Percentiles rank a stretch among this genome's conserved stretches.
Evolutionary conservation across 1,140 invertebrate species (phyloP).

Genomic region (Globodera ellingtonae): DNA sequence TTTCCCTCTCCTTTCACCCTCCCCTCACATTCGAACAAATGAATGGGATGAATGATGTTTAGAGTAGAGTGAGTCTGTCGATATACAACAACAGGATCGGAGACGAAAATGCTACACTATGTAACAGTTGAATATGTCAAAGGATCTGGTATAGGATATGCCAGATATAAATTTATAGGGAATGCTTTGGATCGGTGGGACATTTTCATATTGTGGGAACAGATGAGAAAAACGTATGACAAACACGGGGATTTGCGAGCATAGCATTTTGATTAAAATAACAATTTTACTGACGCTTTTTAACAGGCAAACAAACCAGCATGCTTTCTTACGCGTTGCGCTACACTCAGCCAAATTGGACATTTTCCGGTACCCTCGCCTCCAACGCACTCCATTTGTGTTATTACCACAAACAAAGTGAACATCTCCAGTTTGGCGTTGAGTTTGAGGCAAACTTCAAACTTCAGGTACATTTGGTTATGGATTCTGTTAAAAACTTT

Average conservation of each 20-base stretch:
- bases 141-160: too few relatives aligned
- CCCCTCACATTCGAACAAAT: neutral
- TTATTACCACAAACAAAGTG: constrained; percentile 91
- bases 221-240: too few relatives aligned
- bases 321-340: constrained; percentile 81
- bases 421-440: constrained; percentile 76
- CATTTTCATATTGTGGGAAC: too few relatives aligned
- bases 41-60: neutral
- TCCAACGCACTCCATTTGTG: constrained; percentile 81
- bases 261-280: too few relatives aligned
- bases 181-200: too few relatives aligned
- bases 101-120: too few relatives aligned
- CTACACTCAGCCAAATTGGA: constrained; percentile 71
- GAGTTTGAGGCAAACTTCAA: constrained; percentile 75
- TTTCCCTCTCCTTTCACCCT: neutral
- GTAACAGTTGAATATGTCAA: too few relatives aligned
- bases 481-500: neutral
- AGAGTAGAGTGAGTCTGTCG: too few relatives aligned
- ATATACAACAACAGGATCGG: neutral
- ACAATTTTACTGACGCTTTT: too few relatives aligned
- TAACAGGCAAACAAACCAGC: constrained; percentile 75
- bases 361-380: constrained; percentile 74
- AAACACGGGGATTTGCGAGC: too few relatives aligned
- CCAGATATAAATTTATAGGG: too few relatives aligned
- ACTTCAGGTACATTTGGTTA: constrained; percentile 1